phyloP scores from a whole-genome alignment of 2,113 vertebrate genomes.

The Myanophis thanlyinensis region DNA sequence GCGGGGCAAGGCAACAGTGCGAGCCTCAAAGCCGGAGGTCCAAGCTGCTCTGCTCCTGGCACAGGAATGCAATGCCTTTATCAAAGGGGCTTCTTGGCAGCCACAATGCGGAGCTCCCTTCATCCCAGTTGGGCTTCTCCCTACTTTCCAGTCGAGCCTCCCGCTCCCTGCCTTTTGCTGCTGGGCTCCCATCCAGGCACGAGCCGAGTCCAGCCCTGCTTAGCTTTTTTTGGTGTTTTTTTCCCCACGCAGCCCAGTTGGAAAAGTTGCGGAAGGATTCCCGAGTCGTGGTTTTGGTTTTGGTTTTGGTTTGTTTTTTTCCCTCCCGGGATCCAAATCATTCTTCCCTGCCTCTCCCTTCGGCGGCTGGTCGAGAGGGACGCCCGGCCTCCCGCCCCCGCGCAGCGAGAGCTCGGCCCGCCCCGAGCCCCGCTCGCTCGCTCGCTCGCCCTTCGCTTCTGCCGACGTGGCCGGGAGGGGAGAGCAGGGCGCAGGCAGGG shows the following conservation, averaged over 20 bases:
- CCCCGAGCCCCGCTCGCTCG: slow-evolving; percentile 48
- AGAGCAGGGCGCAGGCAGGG: background rate
- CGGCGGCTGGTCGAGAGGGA: background rate
- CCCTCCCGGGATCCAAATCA: background rate
- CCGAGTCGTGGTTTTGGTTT: too few species aligned
- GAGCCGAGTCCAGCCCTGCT: background rate
- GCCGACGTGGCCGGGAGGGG: slow-evolving; percentile 74
- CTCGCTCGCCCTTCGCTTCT: slow-evolving; percentile 28
- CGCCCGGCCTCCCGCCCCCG: rapidly evolving
- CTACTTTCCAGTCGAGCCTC: rapidly evolving
- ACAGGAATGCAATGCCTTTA: too few species aligned
- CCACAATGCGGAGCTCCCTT: background rate
- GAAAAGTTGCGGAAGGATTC: too few species aligned
- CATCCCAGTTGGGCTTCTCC: background rate
- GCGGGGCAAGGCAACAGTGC: too few species aligned
- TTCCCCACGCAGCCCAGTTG: background rate
- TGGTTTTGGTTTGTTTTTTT: too few species aligned
- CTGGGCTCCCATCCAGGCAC: background rate
- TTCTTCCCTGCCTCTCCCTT: background rate
- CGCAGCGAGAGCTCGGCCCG: background rate
- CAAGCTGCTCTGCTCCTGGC: too few species aligned
- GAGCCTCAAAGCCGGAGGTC: too few species aligned
- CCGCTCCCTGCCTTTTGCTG: background rate
- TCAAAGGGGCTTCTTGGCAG: too few species aligned
- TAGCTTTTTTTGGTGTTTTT: too few species aligned